Conservation (phyloP, 2,888 invertebrate species). For the Eilema sororculum region DNA sequence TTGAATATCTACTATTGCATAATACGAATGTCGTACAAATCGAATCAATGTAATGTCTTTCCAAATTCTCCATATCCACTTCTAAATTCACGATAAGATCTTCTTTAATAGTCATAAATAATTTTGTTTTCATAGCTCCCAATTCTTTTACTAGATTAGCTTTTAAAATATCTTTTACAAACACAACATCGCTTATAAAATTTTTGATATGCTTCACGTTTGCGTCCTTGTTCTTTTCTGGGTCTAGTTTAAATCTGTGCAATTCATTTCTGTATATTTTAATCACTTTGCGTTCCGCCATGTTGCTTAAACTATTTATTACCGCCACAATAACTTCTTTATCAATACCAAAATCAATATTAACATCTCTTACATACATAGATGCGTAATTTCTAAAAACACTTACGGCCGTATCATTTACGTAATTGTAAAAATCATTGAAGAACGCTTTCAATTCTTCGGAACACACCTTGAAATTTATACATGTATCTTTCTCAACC, state of each 20-base stretch:
- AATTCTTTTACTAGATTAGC: conserved; percentile 47
- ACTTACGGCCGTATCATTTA: conserved; percentile 66
- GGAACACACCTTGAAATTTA: conserved; percentile 64
- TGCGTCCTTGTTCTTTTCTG: conserved; percentile 46
- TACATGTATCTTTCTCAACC: conserved; percentile 47
- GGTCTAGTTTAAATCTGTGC: conserved; percentile 54
- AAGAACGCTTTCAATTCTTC: conserved; percentile 65
- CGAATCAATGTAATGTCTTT: conserved; percentile 47
- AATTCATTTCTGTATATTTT: conserved; percentile 57
- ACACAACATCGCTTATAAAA: conserved; percentile 53
- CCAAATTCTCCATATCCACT: conserved; percentile 64
- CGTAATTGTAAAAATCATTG: conserved; percentile 55
- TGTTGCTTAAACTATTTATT: conserved; percentile 51
- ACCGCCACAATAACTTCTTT: conserved; percentile 50
- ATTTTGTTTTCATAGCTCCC: conserved; percentile 36
- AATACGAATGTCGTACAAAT: conserved; percentile 64
- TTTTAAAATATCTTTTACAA: conserved; percentile 46
- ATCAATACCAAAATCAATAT: conserved; percentile 51
- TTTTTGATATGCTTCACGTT: conserved; percentile 58
- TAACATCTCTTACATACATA: conserved; percentile 70
- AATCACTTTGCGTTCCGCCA: conserved; percentile 47
- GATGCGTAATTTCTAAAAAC: conserved; percentile 67
- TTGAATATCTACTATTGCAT: conserved; percentile 61
- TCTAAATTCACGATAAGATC: conserved; percentile 65
- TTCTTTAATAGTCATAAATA: conserved; percentile 50